phyloP scores from a whole-genome alignment of 2,797 vertebrate genomes.

The Dipus sagitta region DNA sequence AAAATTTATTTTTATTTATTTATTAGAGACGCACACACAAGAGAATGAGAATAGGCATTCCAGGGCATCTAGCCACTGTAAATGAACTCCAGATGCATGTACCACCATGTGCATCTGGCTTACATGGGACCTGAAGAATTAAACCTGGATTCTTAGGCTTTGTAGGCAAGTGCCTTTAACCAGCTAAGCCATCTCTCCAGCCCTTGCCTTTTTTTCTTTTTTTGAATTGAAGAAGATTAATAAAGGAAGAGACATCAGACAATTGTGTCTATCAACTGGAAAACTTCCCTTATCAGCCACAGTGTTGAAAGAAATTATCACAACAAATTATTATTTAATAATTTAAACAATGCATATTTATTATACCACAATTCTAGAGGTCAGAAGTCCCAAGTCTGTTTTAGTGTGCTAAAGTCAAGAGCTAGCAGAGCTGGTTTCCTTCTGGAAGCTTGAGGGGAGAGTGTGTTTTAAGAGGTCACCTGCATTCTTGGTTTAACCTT shows the following conservation, averaged over 20 bases:
- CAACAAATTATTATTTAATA: background rate
- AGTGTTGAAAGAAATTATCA: background rate
- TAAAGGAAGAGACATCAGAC: background rate
- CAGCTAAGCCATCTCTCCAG: no score
- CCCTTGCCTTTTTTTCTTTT: no score
- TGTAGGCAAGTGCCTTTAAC: no score
- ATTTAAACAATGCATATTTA: background rate
- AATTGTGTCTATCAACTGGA: slow-evolving; percentile 36
- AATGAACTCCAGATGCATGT: no score
- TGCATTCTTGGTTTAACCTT: background rate
- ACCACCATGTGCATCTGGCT: no score
- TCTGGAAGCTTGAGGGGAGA: background rate
- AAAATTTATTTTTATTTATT: no score
- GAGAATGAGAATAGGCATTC: no score
- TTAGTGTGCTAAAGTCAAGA: background rate
- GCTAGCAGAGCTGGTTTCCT: background rate
- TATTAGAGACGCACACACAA: no score
- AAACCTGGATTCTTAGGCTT: no score
- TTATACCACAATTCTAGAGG: background rate
- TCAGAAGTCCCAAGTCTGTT: background rate
- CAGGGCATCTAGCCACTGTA: no score
- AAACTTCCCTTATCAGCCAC: slow-evolving; percentile 11
- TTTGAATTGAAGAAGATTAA: background rate
- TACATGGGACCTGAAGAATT: no score
- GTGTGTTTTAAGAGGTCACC: background rate